Base-by-base conservation (phyloP, 2,113 vertebrate genomes). In the Protobothrops mucrosquamatus region DNA sequence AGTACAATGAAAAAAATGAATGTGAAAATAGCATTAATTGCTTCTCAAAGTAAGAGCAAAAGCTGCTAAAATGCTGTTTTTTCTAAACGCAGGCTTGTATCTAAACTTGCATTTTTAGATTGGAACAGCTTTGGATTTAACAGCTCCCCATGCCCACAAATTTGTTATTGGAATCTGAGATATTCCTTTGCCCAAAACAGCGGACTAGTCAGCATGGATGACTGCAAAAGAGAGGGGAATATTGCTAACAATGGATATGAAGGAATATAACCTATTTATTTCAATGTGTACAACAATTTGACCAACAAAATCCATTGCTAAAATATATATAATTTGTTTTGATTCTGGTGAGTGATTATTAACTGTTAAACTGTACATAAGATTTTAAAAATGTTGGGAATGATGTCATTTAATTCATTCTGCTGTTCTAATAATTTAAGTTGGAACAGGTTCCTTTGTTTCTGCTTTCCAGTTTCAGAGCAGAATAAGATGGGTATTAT, bases 401-500 rank as follows among this genome's bases (percentile, higher is more conserved):
- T 3, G 1, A 48, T 48, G 39, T 86, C 29, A 9, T 74, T 43
- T 14, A 9, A 89, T 57, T 86, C 61, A n/a, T 90, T 52, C 23
- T 61, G 20, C n/a, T 93, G 56, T 29, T 57, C 39, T 56, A 22
- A 18, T 51, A 88, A n/a, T 39, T 7, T 93, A 61, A 59, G 11
- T 52, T 61, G 55, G 43, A 51, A 52, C 29, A 54, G 59, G 14
- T 29, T 89, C 52, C 85, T 86, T 51, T 90, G 43, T 56, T 90
- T 57, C 14, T 55, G 29, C 54, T 59, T 85, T 48, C 22, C 55
- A 61, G 89, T 20, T 74, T 43, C n/a, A 43, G 88, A 87, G 56
- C 74, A 85, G 46, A 59, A 86, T 85, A 85, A 85, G 56, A 89
- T 20, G 89, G n/a, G n/a, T 92, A 89, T 85, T 61, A 61, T 89